These are phyloP conservation scores for Hoplostethus mediterraneus DNA, from an alignment of 2,797 vertebrate species.

Conservation along the genomic window DNA sequence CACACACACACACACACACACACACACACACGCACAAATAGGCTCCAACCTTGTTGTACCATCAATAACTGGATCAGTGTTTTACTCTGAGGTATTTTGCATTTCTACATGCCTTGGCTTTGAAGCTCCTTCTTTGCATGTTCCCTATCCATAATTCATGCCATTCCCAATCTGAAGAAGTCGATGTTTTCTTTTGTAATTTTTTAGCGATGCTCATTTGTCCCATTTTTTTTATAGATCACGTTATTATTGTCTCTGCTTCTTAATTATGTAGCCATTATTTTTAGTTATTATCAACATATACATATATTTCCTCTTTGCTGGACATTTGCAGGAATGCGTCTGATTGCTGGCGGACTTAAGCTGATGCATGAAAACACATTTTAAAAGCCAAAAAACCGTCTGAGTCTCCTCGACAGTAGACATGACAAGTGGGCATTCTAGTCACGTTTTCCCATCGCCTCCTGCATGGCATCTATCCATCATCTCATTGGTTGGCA, in stretches of 20 bases:
- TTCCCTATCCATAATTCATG: conserved; percentile 68
- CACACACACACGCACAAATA: conserved; percentile 4
- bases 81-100: conserved; percentile 66
- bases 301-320: conserved; percentile 1
- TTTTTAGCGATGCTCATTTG: conserved; percentile 29
- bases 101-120: conserved; percentile 61
- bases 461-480: conserved; percentile 83
- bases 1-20: conserved; percentile 13
- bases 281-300: conserved; percentile 9
- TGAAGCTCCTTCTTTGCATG: conserved; percentile 60
- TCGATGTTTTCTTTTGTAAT: conserved; percentile 44
- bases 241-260: not conserved
- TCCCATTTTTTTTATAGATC: conserved; percentile 16
- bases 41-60: conserved; percentile 56
- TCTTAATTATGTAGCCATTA: conserved; percentile 5
- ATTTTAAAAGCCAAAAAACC: conserved; percentile 46
- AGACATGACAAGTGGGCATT: conserved; percentile 65
- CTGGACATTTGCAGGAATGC: conserved; percentile 5
- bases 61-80: conserved; percentile 48
- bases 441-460: conserved; percentile 72
- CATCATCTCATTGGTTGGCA: conserved; percentile 85
- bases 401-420: conserved; percentile 53
- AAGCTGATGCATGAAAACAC: conserved; percentile 33
- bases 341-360: conserved; percentile 8
- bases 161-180: conserved; percentile 54